These are phyloP conservation scores for Harmothoe impar DNA, from an alignment of 2,888 invertebrate genomes.

Conservation along the genomic window DNA sequence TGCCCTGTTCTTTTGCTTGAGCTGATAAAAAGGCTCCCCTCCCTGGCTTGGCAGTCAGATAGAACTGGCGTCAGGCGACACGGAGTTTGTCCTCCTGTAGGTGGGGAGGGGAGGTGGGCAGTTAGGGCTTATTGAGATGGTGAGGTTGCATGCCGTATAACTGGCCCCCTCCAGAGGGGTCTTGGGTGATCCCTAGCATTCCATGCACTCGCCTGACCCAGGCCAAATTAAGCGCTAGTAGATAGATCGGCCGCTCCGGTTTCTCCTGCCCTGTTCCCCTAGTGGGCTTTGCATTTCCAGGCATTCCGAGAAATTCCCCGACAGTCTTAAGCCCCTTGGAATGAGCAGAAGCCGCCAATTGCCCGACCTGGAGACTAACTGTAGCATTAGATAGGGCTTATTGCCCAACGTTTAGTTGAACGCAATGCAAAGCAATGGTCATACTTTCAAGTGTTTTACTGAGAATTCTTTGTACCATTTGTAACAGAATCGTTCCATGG, in stretches of 20 bases:
- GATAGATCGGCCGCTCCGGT: conserved; percentile 34
- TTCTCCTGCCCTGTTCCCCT: background rate
- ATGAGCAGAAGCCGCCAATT: too few species aligned
- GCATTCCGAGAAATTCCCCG: conserved; percentile 7
- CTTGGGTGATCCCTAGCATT: conserved; percentile 51
- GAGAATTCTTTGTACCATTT: too few species aligned
- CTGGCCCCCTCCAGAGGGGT: conserved; percentile 28
- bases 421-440: too few species aligned
- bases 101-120: background rate
- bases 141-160: conserved; percentile 10
- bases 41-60: conserved; percentile 6
- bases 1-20: too few species aligned
- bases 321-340: background rate
- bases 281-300: conserved; percentile 27
- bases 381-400: too few species aligned
- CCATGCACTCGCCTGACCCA: background rate
- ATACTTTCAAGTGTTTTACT: too few species aligned
- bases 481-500: too few species aligned
- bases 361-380: too few species aligned
- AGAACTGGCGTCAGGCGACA: conserved; percentile 5
- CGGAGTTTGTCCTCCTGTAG: background rate
- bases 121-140: conserved; percentile 41
- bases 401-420: too few species aligned
- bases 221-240: conserved; percentile 44
- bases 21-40: background rate